Evolutionary conservation across 2,888 invertebrate genomes (phyloP).

Genomic region (Luffia ferchaultella): DNA sequence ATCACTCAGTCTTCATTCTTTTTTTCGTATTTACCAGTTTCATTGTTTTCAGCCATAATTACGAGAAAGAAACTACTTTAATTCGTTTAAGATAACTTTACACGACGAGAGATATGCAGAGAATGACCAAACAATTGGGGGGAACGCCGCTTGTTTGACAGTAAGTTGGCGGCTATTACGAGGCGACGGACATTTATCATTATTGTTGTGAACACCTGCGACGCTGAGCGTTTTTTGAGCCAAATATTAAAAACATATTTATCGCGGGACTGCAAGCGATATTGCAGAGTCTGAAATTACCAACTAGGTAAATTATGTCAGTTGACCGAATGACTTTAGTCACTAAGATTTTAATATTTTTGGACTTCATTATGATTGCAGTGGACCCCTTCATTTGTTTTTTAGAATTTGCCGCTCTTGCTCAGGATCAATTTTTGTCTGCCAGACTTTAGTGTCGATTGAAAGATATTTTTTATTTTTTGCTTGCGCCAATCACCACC

Average conservation of each 20-base stretch:
- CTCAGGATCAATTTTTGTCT: no score
- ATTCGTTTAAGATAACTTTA: conserved; percentile 2
- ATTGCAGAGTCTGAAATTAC: conserved; percentile 5
- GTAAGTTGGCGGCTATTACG: conserved; percentile 3
- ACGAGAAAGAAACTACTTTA: conserved; percentile 1
- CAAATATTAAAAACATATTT: conserved; percentile 6
- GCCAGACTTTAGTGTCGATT: no score
- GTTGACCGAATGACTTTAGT: conserved; percentile 3
- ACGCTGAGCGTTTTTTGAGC: conserved; percentile 4
- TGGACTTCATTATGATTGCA: conserved; percentile 3
- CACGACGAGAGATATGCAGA: neutral
- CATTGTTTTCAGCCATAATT: conserved; percentile 3
- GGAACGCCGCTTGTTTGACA: neutral
- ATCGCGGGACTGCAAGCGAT: conserved; percentile 6
- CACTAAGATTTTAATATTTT: neutral
- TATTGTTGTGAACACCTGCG: conserved; percentile 6
- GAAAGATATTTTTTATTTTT: no score
- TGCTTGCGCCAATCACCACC: no score
- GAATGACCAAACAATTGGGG: conserved; percentile 1
- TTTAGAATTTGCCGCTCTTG: no score
- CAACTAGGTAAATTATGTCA: conserved; percentile 4
- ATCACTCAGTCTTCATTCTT: conserved; percentile 5
- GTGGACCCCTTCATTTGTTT: conserved; percentile 7
- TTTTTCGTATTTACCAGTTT: conserved; percentile 6
- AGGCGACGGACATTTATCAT: conserved; percentile 6